Evolutionary conservation across 1,140 invertebrate species (phyloP), one percentile per base, ranked within the genome.

Genomic region (Drosophila seguyi): DNA sequence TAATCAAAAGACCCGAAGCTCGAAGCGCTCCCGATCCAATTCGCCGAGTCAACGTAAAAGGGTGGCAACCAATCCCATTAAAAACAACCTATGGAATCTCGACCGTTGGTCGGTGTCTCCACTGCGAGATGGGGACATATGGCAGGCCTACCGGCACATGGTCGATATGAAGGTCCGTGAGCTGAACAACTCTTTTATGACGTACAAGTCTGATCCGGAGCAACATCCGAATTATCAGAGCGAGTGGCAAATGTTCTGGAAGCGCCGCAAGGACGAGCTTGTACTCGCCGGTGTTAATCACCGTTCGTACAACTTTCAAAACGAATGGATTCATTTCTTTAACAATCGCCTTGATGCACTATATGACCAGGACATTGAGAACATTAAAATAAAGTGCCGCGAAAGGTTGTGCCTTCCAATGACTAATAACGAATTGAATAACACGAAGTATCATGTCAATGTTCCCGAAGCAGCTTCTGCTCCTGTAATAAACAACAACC

Each of bases 241-340:
- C 22, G 96, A 97, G 82, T 97, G 97, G 97, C 97, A 97, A 87
- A 95, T 95, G 83, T 97, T 97, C 90, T 97, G 96, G 96, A 92
- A 91, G 34, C 74, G 84, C 8, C 91, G 91, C 48, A 92, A 86
- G 44, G 84, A 92, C 53, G 81, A 92, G 18, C 78, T 92, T 5
- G 75, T 79, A 18, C 50, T 56, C 6, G 92, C 90, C 58, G 95
- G 96, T 79, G 95, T 95, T 27, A 96, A 97, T 90, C 95, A 96
- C 8, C 94, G 94, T 11, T 95, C 95, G 44, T 95, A 97, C 86
- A 96, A 97, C 87, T 97, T 96, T 87, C 97, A 97, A 85, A 96
- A 96, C 8, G 97, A 97, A 80, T 97, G 97, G 97, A 96, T 97
- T 61, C 92, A 94, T 25, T 97, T 95, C 86, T 97, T 97, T 96